Conservation (phyloP, 2,797 vertebrate genomes). For the Meriones psammophilus region DNA sequence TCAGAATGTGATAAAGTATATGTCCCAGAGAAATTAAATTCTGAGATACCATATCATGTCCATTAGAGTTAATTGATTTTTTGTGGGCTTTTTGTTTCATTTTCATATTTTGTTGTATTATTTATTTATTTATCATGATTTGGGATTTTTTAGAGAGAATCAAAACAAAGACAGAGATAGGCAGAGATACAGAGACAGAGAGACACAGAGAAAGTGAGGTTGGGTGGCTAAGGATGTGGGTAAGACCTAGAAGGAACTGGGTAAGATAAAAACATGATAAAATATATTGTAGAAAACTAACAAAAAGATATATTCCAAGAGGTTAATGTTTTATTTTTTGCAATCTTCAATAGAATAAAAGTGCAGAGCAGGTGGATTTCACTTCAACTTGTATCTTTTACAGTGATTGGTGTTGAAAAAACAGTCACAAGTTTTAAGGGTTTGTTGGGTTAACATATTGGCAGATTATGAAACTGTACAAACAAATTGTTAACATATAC, state of each 20-base stretch:
- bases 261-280: background rate
- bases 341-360: background rate
- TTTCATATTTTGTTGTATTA: background rate
- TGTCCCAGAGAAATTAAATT: background rate
- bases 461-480: slow-evolving; percentile 27
- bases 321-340: background rate
- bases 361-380: background rate
- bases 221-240: background rate
- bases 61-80: background rate
- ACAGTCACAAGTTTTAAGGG: slow-evolving; percentile 13
- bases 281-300: background rate
- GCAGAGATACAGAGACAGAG: background rate
- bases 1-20: background rate
- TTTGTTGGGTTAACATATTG: background rate
- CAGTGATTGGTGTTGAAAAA: background rate
- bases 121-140: background rate
- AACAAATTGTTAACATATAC: slow-evolving; percentile 42
- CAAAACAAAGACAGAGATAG: background rate
- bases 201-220: background rate
- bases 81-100: background rate
- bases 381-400: background rate
- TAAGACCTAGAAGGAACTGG: background rate
- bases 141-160: background rate
- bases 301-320: background rate
- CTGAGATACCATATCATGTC: background rate